Base-by-base conservation (phyloP, 2,113 vertebrate species). In the Lepidothrix coronata region DNA sequence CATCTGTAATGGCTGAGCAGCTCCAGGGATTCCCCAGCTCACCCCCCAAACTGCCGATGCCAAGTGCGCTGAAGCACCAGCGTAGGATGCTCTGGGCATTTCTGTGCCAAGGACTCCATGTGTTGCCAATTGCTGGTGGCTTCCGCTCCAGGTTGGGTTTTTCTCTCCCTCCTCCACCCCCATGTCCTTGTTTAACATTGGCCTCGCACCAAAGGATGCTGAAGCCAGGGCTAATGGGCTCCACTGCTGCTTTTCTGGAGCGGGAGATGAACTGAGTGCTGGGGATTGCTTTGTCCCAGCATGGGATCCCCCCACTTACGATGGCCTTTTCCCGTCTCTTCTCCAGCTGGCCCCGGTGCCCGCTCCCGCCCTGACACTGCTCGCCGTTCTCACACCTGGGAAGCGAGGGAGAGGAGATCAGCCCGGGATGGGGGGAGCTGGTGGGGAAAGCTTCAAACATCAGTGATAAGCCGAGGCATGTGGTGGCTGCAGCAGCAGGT, bases 301-400 rank as follows among this genome's bases (percentile, higher is more conserved):
- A 1, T 1, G 2, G 24, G 67, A 58, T 49, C 76, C 80, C 73
- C 1, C 70, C 97, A 98, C 98, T 98, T 98, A 98, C 98, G 31
- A 98, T 98, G 97, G 98, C 98, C 96, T 99, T 99, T 97, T 98
- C 98, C 96, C 97, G 98, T 97, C 97, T 98, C 96, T 98, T 98
- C 96, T 98, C 98, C 89, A 98, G 96, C 11, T 98, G 98, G 96
- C 96, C 97, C 95, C 76, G 86, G 71, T 97, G 96, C 97, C 97
- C 76, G 78, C 95, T 96, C 88, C 97, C 30, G 5, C 96, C 97
- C 89, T 97, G 97, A 92, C 97, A 98, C 62, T 96, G 93, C 91
- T 97, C 96, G 61, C 94, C 90, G 80, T 98, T 99, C 97, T 99
- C 98, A 95, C 98, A 98, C 91, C 98, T 99, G 97, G 91, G 86